Evolutionary conservation across 2,113 vertebrate species (phyloP), one percentile per base, ranked within the genome.

Genomic region (Meleagris gallopavo): DNA sequence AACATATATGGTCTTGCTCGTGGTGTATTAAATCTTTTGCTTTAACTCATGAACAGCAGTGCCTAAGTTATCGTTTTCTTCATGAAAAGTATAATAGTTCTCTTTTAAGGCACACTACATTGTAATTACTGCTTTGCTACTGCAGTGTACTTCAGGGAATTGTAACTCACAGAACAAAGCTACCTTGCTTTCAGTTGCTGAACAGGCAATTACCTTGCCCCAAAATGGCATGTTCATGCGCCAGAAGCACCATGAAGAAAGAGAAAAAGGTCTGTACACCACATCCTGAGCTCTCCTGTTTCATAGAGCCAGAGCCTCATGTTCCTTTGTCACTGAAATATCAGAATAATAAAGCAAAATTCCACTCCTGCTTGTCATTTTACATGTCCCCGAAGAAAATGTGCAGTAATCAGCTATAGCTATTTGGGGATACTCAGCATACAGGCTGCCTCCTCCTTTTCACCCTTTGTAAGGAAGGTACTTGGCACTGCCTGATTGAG

Each of bases 181-280:
- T 91, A 97, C 91, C 74, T 94, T 94, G 93, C 95, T 80, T 90
- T 94, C 95, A 89, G 85, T 97, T 93, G 89, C 84, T 87, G 72
- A 94, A 84, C 86, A 92, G 50, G 77, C 61, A 96, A 97, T 94
- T 89, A 94, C 80, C 90, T 97, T 89, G 80, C 87, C 72, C 86
- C 74, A 77, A 88, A 96, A 94, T 88, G 93, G 89, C 69, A 90
- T 38, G 16, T 79, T 96, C 64, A 70, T 96, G 65, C 94, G 73
- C 76, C 69, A 79, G 64, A 76, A 74, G 55, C 69, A 85, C 74
- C 75, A 91, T 75, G 78, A 88, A 97, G 46, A 25, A 93, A 34
- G 13, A 20, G 82, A 30, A 90, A 94, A 52, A 74, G 21, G 55
- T 77, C 87, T 85, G 30, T 91, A 66, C 60, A 93, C 90, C 88